Base-by-base conservation (phyloP, 1,140 invertebrate genomes). In the Eumeta japonica region DNA sequence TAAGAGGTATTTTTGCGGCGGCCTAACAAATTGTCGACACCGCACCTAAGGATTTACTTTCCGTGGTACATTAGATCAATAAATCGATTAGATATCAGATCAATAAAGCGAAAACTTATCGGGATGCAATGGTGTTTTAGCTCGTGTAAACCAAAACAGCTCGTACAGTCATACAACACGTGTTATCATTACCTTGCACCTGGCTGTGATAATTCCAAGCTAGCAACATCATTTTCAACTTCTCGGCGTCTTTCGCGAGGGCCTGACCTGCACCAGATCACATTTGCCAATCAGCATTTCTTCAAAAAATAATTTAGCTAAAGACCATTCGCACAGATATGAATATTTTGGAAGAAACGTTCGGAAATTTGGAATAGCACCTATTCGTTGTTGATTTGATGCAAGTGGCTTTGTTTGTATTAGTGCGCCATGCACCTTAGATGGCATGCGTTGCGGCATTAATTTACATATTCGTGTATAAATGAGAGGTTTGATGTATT, bases 151-250 rank as follows among this genome's bases (percentile, higher is more conserved):
- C n/a, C n/a, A n/a, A n/a, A n/a, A n/a, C n/a, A n/a, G n/a, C n/a
- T n/a, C n/a, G n/a, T n/a, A n/a, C n/a, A 24, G 20, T 24, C 20
- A 24, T 24, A 7, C 5, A 5, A 24, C 20, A 24, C n/a, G 5
- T 24, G n/a, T 24, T 7, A 7, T 24, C n/a, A n/a, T n/a, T 7
- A 24, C 20, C n/a, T 24, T 24, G 20, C n/a, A 24, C 80, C 81
- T 82, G 84, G 79, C 76, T 84, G 74, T 87, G 85, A 77, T 87
- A 86, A 81, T 88, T 88, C 86, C 86, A 89, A 58, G 86, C 86
- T 54, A 88, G 81, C 73, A 89, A 81, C 85, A 89, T 88, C 77
- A 87, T 78, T 79, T 87, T 89, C 77, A 89, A 79, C 77, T 88
- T 89, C 77, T 89, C 86, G 52, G 84, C 83, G 66, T 89, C 86